A percentile compares a stretch with the other conserved stretches of the same genome.
These are phyloP conservation scores for Yasuhikotakia modesta DNA, from an alignment of 2,797 vertebrate species.

Conservation along the genomic window DNA sequence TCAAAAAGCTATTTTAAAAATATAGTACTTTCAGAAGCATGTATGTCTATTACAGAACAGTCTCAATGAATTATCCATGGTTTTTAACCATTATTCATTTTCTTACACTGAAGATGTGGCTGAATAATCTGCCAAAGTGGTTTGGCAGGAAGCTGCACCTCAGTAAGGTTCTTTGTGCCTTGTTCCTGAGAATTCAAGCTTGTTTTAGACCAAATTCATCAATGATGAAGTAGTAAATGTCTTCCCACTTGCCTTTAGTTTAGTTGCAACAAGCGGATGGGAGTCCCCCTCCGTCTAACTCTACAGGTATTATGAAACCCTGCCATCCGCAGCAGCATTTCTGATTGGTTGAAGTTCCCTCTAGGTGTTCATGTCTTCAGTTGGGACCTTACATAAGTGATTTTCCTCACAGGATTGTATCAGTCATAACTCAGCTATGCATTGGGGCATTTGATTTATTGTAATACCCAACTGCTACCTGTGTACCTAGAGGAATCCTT, in stretches of 20 bases:
- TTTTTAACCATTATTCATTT: constrained; percentile 24
- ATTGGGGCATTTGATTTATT: neutral
- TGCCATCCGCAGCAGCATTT: constrained; percentile 33
- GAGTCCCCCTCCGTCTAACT: constrained; percentile 46
- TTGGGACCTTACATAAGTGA: constrained; percentile 10
- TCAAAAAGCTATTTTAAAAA: neutral
- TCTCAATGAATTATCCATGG: constrained; percentile 50
- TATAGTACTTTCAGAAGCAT: constrained; percentile 6
- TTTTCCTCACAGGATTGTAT: neutral
- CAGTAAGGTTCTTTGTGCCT: constrained; percentile 23
- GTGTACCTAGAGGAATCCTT: constrained; percentile 23
- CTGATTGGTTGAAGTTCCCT: constrained; percentile 13
- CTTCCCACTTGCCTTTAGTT: constrained; percentile 58
- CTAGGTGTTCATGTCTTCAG: constrained; percentile 13
- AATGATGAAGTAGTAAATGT: constrained; percentile 51
- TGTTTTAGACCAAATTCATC: constrained; percentile 43
- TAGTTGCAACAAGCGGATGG: constrained; percentile 54
- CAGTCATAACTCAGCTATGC: neutral
- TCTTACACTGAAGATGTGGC: constrained; percentile 23
- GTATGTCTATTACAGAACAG: constrained; percentile 33
- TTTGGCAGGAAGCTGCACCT: constrained; percentile 6
- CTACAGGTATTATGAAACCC: constrained; percentile 56
- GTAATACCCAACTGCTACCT: constrained; percentile 14
- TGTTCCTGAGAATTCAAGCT: constrained; percentile 34
- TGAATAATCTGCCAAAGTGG: neutral